Evolutionary conservation across 2,113 vertebrate genomes (phyloP), one percentile per base, ranked within the genome.

Genomic region (Speoplatyrhinus poulsoni): DNA sequence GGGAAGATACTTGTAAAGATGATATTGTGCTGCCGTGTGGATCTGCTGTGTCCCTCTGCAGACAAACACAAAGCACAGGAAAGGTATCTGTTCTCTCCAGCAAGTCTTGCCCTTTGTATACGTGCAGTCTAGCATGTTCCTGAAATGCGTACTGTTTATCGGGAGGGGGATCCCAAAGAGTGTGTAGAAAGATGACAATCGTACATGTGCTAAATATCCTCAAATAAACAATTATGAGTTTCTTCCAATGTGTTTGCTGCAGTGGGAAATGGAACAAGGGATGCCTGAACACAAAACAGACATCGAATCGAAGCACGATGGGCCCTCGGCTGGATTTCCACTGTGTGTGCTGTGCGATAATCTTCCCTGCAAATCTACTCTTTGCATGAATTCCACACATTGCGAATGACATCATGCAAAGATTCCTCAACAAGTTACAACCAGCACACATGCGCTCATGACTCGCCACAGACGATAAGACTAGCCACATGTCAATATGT

Each of bases 371-470:
- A 73, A 58, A 80, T 12, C 65, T 12, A 46, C 49, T 41, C 56
- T 26, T 26, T 26, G 15, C 63, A 76, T 81, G 81, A 86, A 87
- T 86, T 88, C 86, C 85, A 70, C 63, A 75, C 60, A 63, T 46
- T 70, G 41, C 3, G 72, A 75, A 82, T 89, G 86, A 91, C 83
- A 83, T 90, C 85, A 90, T 74, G 61, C 79, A 76, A n/a, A 82
- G 82, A 91, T 88, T 88, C 88, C 70, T 81, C n/a, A 78, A 89
- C 90, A 86, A 73, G 90, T 90, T 60, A 19, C 72, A 81, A 88
- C 90, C 75, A 86, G 88, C 72, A 77, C 55, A 32, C 66, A 63
- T 56, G 64, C 65, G 73, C 7, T 32, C 60, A 47, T 47, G 47
- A 12, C 17, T 6, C 33, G 46, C 60, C 36, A 54, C 33, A 36